These are phyloP conservation scores for Cottoperca gobio DNA, from an alignment of 2,797 vertebrate genomes.

Conservation along the genomic window DNA sequence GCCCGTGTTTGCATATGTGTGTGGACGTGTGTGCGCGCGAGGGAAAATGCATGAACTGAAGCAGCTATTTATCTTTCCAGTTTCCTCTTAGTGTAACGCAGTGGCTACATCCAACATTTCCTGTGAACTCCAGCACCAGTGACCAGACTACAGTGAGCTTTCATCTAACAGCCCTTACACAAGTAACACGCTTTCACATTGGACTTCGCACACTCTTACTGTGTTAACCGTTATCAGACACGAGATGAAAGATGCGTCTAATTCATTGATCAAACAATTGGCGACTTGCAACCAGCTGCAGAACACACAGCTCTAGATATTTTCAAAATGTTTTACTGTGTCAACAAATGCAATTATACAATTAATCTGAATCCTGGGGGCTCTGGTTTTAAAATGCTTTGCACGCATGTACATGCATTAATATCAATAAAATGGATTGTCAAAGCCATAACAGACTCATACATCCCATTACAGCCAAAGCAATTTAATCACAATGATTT, in stretches of 20 bases:
- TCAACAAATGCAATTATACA: background rate
- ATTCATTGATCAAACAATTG: slow-evolving; percentile 37
- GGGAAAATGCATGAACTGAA: slow-evolving; percentile 1
- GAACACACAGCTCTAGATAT: background rate
- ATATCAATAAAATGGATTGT: slow-evolving; percentile 60
- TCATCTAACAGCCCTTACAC: slow-evolving; percentile 30
- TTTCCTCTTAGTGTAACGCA: slow-evolving; percentile 19
- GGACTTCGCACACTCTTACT: slow-evolving; percentile 21
- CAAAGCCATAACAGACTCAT: slow-evolving; percentile 28
- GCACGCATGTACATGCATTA: slow-evolving; percentile 36
- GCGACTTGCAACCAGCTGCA: slow-evolving; percentile 2
- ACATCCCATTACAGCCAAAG: slow-evolving; percentile 31
- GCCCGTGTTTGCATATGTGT: slow-evolving; percentile 24
- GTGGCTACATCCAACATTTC: background rate
- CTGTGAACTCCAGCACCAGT: slow-evolving; percentile 14
- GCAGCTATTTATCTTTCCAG: slow-evolving; percentile 24
- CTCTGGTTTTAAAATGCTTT: slow-evolving; percentile 31
- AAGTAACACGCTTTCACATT: slow-evolving; percentile 36
- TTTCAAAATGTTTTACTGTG: background rate
- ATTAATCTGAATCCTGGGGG: slow-evolving; percentile 42
- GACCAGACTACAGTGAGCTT: slow-evolving; percentile 32
- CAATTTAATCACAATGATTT: slow-evolving; percentile 59
- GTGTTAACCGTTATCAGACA: slow-evolving; percentile 11
- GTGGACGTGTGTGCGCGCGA: background rate
- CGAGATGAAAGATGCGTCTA: slow-evolving; percentile 10